Base-by-base conservation (phyloP, 2,113 vertebrate species). In the Dasyprocta punctata region DNA sequence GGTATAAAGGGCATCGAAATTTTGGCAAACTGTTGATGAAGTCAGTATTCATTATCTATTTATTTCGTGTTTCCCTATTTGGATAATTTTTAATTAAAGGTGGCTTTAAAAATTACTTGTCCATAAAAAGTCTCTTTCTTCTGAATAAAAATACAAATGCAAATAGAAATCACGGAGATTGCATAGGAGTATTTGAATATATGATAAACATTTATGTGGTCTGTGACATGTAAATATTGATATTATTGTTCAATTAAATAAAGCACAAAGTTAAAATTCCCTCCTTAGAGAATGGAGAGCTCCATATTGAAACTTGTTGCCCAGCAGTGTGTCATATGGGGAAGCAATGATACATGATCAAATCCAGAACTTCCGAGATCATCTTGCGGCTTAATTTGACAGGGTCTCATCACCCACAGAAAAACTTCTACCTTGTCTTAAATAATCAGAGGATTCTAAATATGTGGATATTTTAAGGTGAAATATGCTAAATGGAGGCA, bases 401-500 rank as follows among this genome's bases (percentile, higher is more conserved):
- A 86, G n/a, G n/a, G 20, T 91, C 28, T 61, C 56, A 47, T 90
- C 65, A 67, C 17, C 26, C 54, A 91, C 56, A 81, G 60, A 47
- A 80, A 92, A 97, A 78, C 84, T 75, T 73, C 58, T 49, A 63
- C 58, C 49, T 87, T 71, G 22, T 71, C 52, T 80, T 63, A 38
- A 81, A 71, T 94, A 91, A 97, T 97, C 92, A 96, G 77, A 95
- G 13, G 75, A 13, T 92, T 92, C 90, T 90, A 92, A 96, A 95
- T 86, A 95, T 71, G 49, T 94, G 89, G 78, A 36, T 96, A 95
- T 95, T 97, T 97, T 92, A 75, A 97, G 92, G 81, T 93, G 93
- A 95, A 97, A 96, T 96, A 96, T 98, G 97, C 90, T 96, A 97
- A 96, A 69, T 60, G 61, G 38, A 96, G 24, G 44, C 61, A 96